A percentile compares a stretch with the other conserved stretches of the same genome.
phyloP scores from a whole-genome alignment of 2,888 invertebrate species.

The Eledona agricola region DNA sequence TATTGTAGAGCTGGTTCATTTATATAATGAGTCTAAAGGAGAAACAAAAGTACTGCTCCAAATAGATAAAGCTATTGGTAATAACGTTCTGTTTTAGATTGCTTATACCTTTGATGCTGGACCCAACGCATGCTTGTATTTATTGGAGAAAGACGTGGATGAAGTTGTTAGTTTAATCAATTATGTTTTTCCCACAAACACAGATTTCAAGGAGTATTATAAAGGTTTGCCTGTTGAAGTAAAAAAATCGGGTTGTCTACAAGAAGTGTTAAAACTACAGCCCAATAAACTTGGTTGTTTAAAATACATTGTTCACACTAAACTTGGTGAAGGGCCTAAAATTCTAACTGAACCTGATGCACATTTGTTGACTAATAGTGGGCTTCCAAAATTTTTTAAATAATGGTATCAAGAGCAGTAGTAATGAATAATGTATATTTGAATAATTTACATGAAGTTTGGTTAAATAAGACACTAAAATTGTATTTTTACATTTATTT shows the following conservation, averaged over 20 bases:
- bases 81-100: conserved; percentile 64
- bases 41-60: conserved; percentile 65
- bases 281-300: conserved; percentile 65
- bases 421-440: conserved; percentile 2
- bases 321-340: conserved; percentile 82
- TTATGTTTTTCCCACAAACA: conserved; percentile 78
- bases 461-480: conserved; percentile 6
- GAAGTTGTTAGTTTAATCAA: conserved; percentile 74
- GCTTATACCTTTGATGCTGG: conserved; percentile 99
- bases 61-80: neutral
- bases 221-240: conserved; percentile 63
- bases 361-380: conserved; percentile 65
- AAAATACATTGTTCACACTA: conserved; percentile 85
- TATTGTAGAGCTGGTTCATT: conserved; percentile 82
- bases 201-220: conserved; percentile 63
- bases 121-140: conserved; percentile 92
- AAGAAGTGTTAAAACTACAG: conserved; percentile 36
- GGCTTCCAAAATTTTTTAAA: conserved; percentile 58
- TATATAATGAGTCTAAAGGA: conserved; percentile 78
- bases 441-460: conserved; percentile 1
- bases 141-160: conserved; percentile 78
- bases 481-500: conserved; percentile 8
- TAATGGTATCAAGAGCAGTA: neutral
- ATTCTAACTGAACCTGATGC: conserved; percentile 60
- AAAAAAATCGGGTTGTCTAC: conserved; percentile 32